Evolutionary conservation across 1,140 invertebrate genomes (phyloP).

Genomic region (Psilanteris sp.): DNA sequence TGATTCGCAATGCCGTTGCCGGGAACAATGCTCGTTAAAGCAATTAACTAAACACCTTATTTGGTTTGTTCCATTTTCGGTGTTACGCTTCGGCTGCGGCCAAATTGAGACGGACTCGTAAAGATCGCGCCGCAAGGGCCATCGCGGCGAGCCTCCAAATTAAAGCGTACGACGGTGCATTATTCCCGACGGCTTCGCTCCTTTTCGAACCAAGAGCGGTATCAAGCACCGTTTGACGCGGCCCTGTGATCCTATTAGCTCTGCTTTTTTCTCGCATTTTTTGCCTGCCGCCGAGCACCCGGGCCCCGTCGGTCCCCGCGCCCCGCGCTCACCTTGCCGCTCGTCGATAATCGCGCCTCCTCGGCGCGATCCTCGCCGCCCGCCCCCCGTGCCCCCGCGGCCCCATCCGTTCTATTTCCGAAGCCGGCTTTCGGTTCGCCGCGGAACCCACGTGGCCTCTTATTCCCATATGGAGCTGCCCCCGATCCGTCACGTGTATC

Average conservation of each 20-base stretch:
- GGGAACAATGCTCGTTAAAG: slow-evolving; percentile 60
- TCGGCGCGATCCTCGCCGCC: slow-evolving; percentile 48
- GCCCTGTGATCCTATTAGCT: slow-evolving; percentile 74
- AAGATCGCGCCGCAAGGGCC: slow-evolving; percentile 60
- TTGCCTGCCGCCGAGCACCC: slow-evolving; percentile 44
- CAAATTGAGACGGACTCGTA: slow-evolving; percentile 64
- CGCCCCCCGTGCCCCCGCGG: slow-evolving; percentile 37
- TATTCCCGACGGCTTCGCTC: slow-evolving; percentile 55
- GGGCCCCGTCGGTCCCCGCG: slow-evolving; percentile 30
- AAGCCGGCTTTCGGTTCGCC: slow-evolving; percentile 47
- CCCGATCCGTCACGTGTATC: no score
- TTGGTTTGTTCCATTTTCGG: slow-evolving; percentile 52
- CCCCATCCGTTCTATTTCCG: slow-evolving; percentile 58
- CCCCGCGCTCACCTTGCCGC: slow-evolving; percentile 39
- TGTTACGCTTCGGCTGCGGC: slow-evolving; percentile 53
- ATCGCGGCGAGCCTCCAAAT: slow-evolving; percentile 56
- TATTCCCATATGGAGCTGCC: no score
- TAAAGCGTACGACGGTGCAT: slow-evolving; percentile 64
- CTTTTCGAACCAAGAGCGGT: slow-evolving; percentile 65
- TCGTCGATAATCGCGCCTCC: slow-evolving; percentile 31
- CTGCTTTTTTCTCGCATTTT: slow-evolving; percentile 72
- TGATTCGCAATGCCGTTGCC: slow-evolving; percentile 40
- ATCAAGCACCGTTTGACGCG: slow-evolving; percentile 75
- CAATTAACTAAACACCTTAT: slow-evolving; percentile 64
- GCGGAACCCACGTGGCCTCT: no score